Percentiles rank a stretch among this genome's conserved stretches.
Evolutionary conservation across 2,888 invertebrate species (phyloP).

Genomic region (Ptychoptera albimana): DNA sequence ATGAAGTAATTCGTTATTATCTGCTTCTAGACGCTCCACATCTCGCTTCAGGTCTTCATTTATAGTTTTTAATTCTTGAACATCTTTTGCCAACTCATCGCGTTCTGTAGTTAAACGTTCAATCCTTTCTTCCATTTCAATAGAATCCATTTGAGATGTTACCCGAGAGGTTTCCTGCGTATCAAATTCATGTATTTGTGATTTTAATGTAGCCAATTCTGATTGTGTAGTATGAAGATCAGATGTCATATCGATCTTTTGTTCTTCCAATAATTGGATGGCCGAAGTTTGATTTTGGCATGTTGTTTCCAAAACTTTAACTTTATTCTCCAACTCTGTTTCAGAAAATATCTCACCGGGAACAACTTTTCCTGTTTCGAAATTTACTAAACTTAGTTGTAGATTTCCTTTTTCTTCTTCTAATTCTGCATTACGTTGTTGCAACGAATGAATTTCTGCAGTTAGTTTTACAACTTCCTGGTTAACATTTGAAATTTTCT

Average conservation of each 20-base stretch:
- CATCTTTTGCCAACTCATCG: slow-evolving; percentile 33
- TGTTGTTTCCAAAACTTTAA: slow-evolving; percentile 16
- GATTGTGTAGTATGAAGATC: slow-evolving; percentile 41
- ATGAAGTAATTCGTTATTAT: slow-evolving; percentile 57
- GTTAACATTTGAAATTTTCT: slow-evolving; percentile 49
- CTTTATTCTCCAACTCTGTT: slow-evolving; percentile 3
- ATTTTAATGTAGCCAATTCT: slow-evolving; percentile 43
- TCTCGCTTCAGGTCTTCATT: slow-evolving; percentile 38
- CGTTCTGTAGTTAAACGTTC: slow-evolving; percentile 29
- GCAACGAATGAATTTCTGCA: slow-evolving; percentile 43
- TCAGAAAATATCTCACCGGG: slow-evolving; percentile 18
- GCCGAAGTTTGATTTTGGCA: slow-evolving; percentile 18
- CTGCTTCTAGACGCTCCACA: slow-evolving; percentile 50
- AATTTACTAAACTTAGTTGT: slow-evolving; percentile 68
- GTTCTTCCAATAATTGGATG: slow-evolving; percentile 36
- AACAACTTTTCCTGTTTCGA: slow-evolving; percentile 49
- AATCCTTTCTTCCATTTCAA: slow-evolving; percentile 63
- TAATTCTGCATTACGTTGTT: slow-evolving; percentile 64
- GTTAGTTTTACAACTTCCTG: slow-evolving; percentile 48
- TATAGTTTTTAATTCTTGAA: slow-evolving; percentile 35
- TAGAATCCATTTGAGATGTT: slow-evolving; percentile 60
- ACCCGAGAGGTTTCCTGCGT: slow-evolving; percentile 51
- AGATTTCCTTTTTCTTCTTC: slow-evolving; percentile 87
- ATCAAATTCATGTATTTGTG: slow-evolving; percentile 41
- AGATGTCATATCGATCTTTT: slow-evolving; percentile 50